Evolutionary conservation across 1,140 invertebrate genomes (phyloP).

Genomic region (Pararge aegeria): DNA sequence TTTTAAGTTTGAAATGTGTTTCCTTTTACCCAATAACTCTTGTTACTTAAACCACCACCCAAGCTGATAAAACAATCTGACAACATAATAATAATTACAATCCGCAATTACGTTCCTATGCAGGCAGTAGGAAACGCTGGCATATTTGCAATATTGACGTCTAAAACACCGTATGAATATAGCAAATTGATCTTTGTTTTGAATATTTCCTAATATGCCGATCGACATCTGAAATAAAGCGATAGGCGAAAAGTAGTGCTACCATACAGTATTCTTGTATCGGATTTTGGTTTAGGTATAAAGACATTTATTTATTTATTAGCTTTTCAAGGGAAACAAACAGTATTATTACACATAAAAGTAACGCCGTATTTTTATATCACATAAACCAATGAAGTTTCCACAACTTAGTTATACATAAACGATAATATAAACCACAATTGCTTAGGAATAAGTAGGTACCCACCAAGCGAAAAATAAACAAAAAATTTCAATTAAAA

Average conservation of each 20-base stretch:
- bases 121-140: conserved; percentile 23
- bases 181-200: conserved; percentile 26
- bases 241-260: conserved; percentile 5
- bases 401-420: too few species aligned
- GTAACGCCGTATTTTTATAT: too few species aligned
- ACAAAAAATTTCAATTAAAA: too few species aligned
- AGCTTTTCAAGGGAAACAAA: too few species aligned
- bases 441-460: too few species aligned
- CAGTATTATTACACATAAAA: too few species aligned
- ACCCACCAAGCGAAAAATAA: too few species aligned
- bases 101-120: conserved; percentile 26
- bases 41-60: conserved; percentile 13
- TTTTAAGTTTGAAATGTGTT: too few species aligned
- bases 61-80: conserved; percentile 27
- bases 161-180: conserved; percentile 22
- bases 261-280: neutral
- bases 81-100: conserved; percentile 34
- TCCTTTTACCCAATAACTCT: conserved; percentile 16
- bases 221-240: conserved; percentile 39
- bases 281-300: too few species aligned
- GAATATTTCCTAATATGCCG: conserved; percentile 13
- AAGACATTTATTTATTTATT: too few species aligned
- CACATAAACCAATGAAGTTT: too few species aligned
- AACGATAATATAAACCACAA: too few species aligned
- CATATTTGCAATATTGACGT: conserved; percentile 26